Conservation (phyloP, 2,797 vertebrate species). For the Aulostomus chinensis region DNA sequence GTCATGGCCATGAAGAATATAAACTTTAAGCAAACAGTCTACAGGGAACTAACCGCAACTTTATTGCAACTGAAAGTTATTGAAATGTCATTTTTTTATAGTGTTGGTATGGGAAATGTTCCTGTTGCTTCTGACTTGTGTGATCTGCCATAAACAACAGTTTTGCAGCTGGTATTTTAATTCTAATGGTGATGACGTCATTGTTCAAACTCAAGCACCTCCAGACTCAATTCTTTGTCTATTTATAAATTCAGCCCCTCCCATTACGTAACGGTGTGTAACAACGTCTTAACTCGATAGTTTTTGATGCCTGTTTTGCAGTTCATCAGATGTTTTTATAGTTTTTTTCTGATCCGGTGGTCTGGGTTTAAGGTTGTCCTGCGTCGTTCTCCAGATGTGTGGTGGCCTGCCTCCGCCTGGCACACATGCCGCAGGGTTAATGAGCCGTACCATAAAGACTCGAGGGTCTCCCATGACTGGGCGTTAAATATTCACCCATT, state of each 20-base stretch:
- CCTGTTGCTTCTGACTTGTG: slow-evolving; percentile 21
- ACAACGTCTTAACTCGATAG: not conserved
- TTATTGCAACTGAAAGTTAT: slow-evolving; percentile 42
- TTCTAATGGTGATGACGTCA: slow-evolving; percentile 28
- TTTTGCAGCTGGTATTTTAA: slow-evolving; percentile 44
- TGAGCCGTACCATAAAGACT: slow-evolving; percentile 64
- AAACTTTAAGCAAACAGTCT: not conserved
- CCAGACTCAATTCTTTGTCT: slow-evolving; percentile 5
- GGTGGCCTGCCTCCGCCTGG: slow-evolving; percentile 55
- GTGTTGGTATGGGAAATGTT: slow-evolving; percentile 22
- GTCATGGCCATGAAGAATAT: too few species aligned
- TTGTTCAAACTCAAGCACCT: slow-evolving; percentile 20
- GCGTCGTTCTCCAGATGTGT: slow-evolving; percentile 70
- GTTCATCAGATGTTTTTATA: not conserved
- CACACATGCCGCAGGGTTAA: slow-evolving; percentile 68
- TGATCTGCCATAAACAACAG: slow-evolving; percentile 54
- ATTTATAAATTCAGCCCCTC: slow-evolving; percentile 3
- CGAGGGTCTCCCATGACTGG: slow-evolving; percentile 49
- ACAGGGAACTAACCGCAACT: slow-evolving; percentile 9
- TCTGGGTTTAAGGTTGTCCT: slow-evolving; percentile 32
- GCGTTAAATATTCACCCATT: slow-evolving; percentile 47
- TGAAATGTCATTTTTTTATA: slow-evolving; percentile 47
- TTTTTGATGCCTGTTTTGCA: not conserved
- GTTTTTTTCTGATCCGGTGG: slow-evolving; percentile 12
- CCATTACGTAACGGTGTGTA: slow-evolving; percentile 13